These are phyloP conservation scores for Agapostemon virescens DNA, from an alignment of 2,888 invertebrate genomes.

Conservation along the genomic window DNA sequence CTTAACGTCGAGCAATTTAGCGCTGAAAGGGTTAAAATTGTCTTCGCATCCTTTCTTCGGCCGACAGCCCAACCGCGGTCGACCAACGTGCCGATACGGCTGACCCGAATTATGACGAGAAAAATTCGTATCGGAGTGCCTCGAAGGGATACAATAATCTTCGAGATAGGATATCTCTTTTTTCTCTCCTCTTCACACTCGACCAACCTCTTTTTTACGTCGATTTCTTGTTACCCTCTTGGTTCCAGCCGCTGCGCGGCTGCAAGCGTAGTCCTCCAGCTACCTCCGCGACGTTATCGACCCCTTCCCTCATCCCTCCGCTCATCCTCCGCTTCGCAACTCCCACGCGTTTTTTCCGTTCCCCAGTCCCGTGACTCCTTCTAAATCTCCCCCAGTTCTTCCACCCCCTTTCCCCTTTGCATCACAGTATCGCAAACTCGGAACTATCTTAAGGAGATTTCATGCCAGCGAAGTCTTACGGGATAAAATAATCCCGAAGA, in stretches of 20 bases:
- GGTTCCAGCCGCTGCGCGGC: neutral
- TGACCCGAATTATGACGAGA: slow-evolving; percentile 50
- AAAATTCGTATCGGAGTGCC: slow-evolving; percentile 48
- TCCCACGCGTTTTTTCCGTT: slow-evolving; percentile 35
- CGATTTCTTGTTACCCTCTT: slow-evolving; percentile 17
- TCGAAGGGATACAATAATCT: slow-evolving; percentile 57
- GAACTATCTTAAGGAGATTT: slow-evolving; percentile 58
- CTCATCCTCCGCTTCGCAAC: slow-evolving; percentile 1
- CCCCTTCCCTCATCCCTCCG: slow-evolving; percentile 11
- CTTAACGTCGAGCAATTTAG: too few relatives aligned
- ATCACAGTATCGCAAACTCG: slow-evolving; percentile 57
- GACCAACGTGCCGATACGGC: slow-evolving; percentile 47
- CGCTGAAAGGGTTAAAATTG: too few relatives aligned
- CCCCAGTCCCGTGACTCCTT: slow-evolving; percentile 12
- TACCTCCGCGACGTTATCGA: slow-evolving; percentile 40
- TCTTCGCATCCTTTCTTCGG: neutral
- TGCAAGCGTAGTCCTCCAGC: slow-evolving; percentile 29
- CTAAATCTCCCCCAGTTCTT: slow-evolving; percentile 14
- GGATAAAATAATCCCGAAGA: slow-evolving; percentile 51
- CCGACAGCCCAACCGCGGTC: neutral
- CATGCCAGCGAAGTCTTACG: slow-evolving; percentile 23
- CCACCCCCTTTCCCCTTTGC: slow-evolving; percentile 38
- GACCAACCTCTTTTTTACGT: slow-evolving; percentile 24
- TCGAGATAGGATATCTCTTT: slow-evolving; percentile 44
- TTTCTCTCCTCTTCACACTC: slow-evolving; percentile 25